Conservation (phyloP, 2,888 invertebrate species). For the Lycocerus yunnanus region DNA sequence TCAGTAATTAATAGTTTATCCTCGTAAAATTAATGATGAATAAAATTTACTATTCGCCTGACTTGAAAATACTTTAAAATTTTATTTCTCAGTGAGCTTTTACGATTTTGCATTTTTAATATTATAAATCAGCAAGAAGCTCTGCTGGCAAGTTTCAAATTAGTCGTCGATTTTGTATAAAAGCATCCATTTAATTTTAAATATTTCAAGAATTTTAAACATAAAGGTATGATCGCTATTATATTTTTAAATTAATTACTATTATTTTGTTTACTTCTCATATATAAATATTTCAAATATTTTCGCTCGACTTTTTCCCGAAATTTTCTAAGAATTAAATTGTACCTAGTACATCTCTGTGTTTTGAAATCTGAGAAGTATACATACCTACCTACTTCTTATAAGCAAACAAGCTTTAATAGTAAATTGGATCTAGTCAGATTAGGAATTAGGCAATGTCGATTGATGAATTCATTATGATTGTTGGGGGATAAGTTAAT, state of each 20-base stretch:
- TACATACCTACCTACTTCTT: neutral
- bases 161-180: neutral
- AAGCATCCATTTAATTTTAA: too few relatives aligned
- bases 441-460: conserved; percentile 43
- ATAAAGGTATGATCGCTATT: neutral
- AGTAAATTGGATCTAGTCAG: conserved; percentile 30
- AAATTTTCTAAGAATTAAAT: neutral
- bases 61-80: neutral
- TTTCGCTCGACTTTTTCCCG: neutral
- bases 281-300: neutral
- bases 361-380: conserved; percentile 18
- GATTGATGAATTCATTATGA: conserved; percentile 52
- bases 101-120: neutral
- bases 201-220: neutral
- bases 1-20: neutral
- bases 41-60: neutral
- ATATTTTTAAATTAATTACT: neutral
- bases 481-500: conserved; percentile 49
- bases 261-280: neutral
- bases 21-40: neutral
- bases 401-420: conserved; percentile 11
- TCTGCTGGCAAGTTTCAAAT: neutral
- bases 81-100: neutral
- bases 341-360: conserved; percentile 9
- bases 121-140: neutral